phyloP scores from a whole-genome alignment of 2,113 vertebrate species.

The Salvator merianae region DNA sequence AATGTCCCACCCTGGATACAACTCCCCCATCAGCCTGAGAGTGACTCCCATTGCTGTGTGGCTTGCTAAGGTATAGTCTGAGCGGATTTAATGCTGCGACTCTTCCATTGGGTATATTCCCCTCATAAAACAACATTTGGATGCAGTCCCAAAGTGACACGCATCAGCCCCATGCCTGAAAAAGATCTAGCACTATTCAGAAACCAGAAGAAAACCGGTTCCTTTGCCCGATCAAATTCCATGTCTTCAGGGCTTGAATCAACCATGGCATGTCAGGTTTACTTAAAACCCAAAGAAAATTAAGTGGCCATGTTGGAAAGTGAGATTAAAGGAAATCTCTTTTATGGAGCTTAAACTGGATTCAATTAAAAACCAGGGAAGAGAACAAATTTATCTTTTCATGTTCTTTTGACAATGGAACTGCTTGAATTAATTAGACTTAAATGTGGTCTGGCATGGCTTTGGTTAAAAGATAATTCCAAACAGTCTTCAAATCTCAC shows the following conservation, averaged over 20 bases:
- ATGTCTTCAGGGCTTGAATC: background rate
- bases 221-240: conserved; percentile 13
- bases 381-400: conserved; percentile 33
- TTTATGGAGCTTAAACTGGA: conserved; percentile 20
- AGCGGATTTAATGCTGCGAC: background rate
- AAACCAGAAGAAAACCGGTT: background rate
- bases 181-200: background rate
- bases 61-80: background rate
- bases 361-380: conserved; percentile 19
- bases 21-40: too few relatives aligned
- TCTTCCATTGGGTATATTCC: background rate
- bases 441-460: conserved; percentile 23
- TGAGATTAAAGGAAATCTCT: conserved; percentile 18
- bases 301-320: conserved; percentile 8
- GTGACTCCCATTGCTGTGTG: too few relatives aligned
- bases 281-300: conserved; percentile 6
- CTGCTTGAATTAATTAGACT: conserved; percentile 18
- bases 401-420: background rate
- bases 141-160: background rate
- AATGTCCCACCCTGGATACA: too few relatives aligned
- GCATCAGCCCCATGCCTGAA: background rate
- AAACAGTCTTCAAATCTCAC: conserved; percentile 27
- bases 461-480: conserved; percentile 40
- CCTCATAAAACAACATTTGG: background rate
- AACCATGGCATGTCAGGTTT: conserved; percentile 2